Evolutionary conservation across 2,797 vertebrate genomes (phyloP), one percentile per base, ranked within the genome.

Genomic region (Ataeniobius toweri): DNA sequence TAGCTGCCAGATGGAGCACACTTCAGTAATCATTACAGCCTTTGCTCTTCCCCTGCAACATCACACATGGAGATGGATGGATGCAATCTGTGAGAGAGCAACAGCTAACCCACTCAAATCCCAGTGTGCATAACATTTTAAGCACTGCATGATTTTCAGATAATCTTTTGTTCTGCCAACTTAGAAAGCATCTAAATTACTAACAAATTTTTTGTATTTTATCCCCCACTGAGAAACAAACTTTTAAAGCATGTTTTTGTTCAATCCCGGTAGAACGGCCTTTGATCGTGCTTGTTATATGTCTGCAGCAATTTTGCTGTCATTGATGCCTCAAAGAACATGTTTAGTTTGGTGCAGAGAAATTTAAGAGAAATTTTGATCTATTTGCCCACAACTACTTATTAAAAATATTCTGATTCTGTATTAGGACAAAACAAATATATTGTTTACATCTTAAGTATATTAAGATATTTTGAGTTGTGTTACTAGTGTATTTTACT

Each of bases 81-180:
- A 75, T 6, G 10, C 56, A 18, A 20, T 76, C 56, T 84, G 28
- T 83, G 36, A 76, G 73, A 74, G 12, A 80, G 56, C 48, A 80
- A 74, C 6, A 36, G 48, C 53, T 46, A 71, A 65, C 61, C 44
- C 75, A 80, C 71, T 73, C 51, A 71, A 31, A 81, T 73, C 78
- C 31, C 78, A 58, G 70, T 73, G 58, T 58, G 67, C 44, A 65
- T 68, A 46, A 22, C 59, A 31, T 83, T 75, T 78, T 59, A 74
- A 71, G 22, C 46, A 75, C 41, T 67, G 48, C 77, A 69, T 56
- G 67, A 63, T 78, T 82, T 78, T 74, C 48, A 77, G 14, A 77
- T 39, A 6, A 71, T 50, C 44, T 68, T 75, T 67, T 36, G 39
- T 72, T 77, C 53, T 1, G n/a, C 73, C 39, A 78, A 76, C 48